Evolutionary conservation across 2,113 vertebrate species (phyloP), one percentile per base, ranked within the genome.

Genomic region (Conger conger): DNA sequence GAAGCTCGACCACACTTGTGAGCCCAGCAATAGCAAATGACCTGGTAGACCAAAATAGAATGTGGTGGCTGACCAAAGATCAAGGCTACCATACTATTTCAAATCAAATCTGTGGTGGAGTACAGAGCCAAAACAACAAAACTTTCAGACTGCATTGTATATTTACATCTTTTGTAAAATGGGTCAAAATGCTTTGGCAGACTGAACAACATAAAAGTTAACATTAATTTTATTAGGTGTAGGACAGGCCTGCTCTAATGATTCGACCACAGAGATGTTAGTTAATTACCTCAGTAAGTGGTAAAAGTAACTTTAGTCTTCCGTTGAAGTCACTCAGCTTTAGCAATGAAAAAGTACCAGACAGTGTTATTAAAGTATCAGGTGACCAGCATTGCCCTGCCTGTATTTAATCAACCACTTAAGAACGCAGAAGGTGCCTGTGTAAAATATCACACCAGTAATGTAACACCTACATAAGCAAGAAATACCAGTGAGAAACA

Each of bases 171-270:
- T 73, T 73, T 33, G 20, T 27, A 63, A 63, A 63, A 73, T 30
- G n/a, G 68, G 68, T 7, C 20, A n/a, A 73, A 33, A 73, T 13
- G 68, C 27, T 13, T 73, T 73, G 8, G 60, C 63, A 83, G 82
- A 38, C 37, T 1, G n/a, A 33, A 90, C 89, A 87, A 88, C 86
- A 42, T 90, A 93, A 91, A 91, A 89, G 87, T 87, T 93, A 88
- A 87, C 84, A 33, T 91, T 92, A 94, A 94, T 91, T 93, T 92
- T 94, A 92, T 93, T 91, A 85, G 81, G 38, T 17, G 87, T 45
- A n/a, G 77, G 81, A 86, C 50, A 86, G 88, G 83, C 4, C 2
- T 6, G 54, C 73, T 77, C 86, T 11, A 54, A 68, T 86, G 88
- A 60, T 1, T 85, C 82, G 68, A 57, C 82, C 79, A 83, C 77